Evolutionary conservation across 2,888 invertebrate genomes (phyloP).

Genomic region (Netelia virgata): DNA sequence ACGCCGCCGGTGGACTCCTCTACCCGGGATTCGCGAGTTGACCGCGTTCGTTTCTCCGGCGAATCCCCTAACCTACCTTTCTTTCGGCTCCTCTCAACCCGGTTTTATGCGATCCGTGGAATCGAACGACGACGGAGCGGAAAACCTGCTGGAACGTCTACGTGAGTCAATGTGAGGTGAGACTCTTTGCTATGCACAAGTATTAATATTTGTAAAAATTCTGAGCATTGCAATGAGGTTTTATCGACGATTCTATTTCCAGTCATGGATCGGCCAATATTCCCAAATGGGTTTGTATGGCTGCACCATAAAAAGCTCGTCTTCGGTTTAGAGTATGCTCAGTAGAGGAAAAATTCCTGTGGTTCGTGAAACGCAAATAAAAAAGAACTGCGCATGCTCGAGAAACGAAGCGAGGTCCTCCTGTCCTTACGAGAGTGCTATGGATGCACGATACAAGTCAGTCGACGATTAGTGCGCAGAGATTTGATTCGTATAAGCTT

Average conservation of each 20-base stretch:
- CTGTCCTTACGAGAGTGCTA: not conserved
- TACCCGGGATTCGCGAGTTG: slow-evolving; percentile 1
- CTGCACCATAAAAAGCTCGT: no score
- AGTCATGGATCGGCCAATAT: no score
- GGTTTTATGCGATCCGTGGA: not conserved
- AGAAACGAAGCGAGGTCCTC: not conserved
- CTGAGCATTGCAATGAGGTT: not conserved
- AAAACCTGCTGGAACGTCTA: not conserved
- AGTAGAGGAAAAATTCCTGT: not conserved
- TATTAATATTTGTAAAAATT: not conserved
- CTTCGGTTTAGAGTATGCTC: not conserved
- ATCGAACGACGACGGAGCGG: not conserved
- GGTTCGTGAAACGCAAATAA: not conserved
- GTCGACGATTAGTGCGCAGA: slow-evolving; percentile 46
- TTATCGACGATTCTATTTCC: not conserved
- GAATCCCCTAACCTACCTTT: slow-evolving; percentile 9
- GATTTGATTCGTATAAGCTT: slow-evolving; percentile 32
- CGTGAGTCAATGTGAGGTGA: not conserved
- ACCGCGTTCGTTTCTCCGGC: not conserved
- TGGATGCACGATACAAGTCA: not conserved
- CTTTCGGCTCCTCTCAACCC: not conserved
- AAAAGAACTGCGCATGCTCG: not conserved
- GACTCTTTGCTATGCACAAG: not conserved
- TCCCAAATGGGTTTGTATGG: no score
- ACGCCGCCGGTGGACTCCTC: slow-evolving; percentile 26